These are phyloP conservation scores for Oryzias curvinotus DNA, from an alignment of 2,113 vertebrate genomes.

Conservation along the genomic window DNA sequence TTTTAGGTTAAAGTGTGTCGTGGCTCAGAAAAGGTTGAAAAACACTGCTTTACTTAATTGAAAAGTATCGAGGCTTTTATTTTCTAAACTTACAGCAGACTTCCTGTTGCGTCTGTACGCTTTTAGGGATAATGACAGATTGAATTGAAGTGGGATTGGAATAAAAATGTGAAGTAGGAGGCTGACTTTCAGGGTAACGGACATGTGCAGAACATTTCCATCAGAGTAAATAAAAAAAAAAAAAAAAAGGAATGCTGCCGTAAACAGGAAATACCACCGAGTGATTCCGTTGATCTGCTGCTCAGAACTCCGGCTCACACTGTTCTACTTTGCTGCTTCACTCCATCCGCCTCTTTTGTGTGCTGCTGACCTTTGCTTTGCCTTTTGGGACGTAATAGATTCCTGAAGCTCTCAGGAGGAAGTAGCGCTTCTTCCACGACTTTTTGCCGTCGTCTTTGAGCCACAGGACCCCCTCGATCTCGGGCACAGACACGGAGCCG, in stretches of 20 bases:
- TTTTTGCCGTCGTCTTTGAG: conserved; percentile 98
- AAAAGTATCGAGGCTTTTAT: no score
- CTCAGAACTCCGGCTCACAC: conserved; percentile 20
- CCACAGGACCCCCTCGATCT: conserved; percentile 97
- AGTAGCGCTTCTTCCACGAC: conserved; percentile 98
- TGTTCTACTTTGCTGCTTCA: background rate
- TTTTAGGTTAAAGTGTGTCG: no score
- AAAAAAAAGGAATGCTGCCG: conserved; percentile 1
- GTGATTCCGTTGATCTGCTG: conserved; percentile 29
- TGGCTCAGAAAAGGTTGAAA: no score
- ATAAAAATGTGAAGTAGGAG: no score
- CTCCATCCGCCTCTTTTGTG: background rate
- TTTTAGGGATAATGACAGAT: no score
- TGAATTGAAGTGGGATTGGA: no score
- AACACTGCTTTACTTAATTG: no score
- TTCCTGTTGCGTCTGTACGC: no score
- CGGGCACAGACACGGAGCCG: conserved; percentile 93
- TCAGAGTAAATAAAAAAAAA: background rate
- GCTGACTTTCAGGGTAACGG: background rate
- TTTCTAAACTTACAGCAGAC: no score
- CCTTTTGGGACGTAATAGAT: conserved; percentile 98
- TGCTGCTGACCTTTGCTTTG: conserved; percentile 88
- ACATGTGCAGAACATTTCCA: conserved; percentile 2
- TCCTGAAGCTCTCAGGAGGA: conserved; percentile 94
- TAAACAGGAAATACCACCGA: conserved; percentile 72